Evolutionary conservation across 1,140 invertebrate species (phyloP), one percentile per base, ranked within the genome.

Genomic region (Dysdera silvatica): DNA sequence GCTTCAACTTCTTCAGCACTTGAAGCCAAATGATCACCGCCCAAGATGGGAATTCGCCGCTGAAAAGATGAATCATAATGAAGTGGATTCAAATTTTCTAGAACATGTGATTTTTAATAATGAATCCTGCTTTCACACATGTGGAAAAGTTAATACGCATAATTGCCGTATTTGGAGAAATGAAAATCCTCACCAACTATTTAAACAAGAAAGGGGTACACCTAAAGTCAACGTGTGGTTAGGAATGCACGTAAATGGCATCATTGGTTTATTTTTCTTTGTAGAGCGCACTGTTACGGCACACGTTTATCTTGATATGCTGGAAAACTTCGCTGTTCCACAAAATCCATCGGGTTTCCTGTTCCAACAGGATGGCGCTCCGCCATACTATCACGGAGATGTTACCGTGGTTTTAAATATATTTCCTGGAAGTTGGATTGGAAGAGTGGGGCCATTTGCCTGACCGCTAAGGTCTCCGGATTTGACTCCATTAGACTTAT

Each of bases 401-500:
- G 47, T 49, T 23, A 23, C 6, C 29, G 47, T 26, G 47, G 47
- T 28, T 26, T 28, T 49, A 10, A 28, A 24, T 7, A 28, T n/a
- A 26, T 28, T 23, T 12, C 47, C 29, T 28, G 47, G 47, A 23
- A 49, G 29, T 28, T 53, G 51, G 32, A 53, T 53, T 26, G 31
- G 32, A 33, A 53, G 33, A 28, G 58, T 37, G 4, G 31, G 51
- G 16, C 53, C 37, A n/a, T 48, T 66, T 43, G 37, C 49, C 18
- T 70, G 66, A 66, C 66, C 66, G n/a, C 61, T 68, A 37, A 32
- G 41, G 24, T 61, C 55, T 18, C 66, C 68, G 29, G 65, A 70
- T 61, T n/a, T 70, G 24, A 69, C 49, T 28, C 65, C 55, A n/a
- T 63, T 64, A 20, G 67, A 70, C 61, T 67, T 65, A 29, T 70